A percentile compares a stretch with the other conserved stretches of the same genome.
phyloP scores from a whole-genome alignment of 1,140 invertebrate genomes.

The Sipha flava region DNA sequence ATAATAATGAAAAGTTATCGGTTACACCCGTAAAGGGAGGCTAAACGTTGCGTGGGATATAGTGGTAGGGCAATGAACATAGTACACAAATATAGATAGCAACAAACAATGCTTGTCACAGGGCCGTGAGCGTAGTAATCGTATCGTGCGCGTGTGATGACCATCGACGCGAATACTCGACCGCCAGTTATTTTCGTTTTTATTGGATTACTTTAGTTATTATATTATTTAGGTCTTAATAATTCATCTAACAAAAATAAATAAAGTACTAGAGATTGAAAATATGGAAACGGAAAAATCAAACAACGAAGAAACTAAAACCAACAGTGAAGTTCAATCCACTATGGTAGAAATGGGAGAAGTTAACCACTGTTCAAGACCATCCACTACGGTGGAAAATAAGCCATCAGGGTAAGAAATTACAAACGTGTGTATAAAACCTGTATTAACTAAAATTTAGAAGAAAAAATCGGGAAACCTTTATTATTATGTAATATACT shows the following conservation, averaged over 20 bases:
- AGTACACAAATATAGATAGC: background rate
- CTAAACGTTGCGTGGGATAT: background rate
- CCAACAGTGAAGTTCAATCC: background rate
- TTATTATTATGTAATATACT: too few species aligned
- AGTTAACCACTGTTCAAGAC: background rate
- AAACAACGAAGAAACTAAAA: background rate
- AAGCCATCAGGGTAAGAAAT: slow-evolving; percentile 4
- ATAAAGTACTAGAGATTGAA: background rate
- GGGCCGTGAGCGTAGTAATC: slow-evolving; percentile 7
- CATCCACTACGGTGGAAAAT: background rate
- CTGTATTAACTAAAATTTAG: too few species aligned
- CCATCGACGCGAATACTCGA: background rate
- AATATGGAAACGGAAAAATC: background rate
- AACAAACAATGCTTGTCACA: background rate
- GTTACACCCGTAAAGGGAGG: background rate
- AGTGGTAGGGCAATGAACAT: background rate
- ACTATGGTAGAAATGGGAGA: background rate
- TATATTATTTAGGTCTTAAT: too few species aligned
- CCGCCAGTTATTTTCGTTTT: background rate
- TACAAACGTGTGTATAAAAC: too few species aligned
- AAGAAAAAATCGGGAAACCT: too few species aligned
- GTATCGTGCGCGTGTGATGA: background rate
- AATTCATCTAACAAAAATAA: too few species aligned
- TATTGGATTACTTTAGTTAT: too few species aligned
- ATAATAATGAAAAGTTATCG: background rate